These are phyloP conservation scores for Zosterops japonicus DNA, from an alignment of 2,113 vertebrate genomes.

Conservation along the genomic window DNA sequence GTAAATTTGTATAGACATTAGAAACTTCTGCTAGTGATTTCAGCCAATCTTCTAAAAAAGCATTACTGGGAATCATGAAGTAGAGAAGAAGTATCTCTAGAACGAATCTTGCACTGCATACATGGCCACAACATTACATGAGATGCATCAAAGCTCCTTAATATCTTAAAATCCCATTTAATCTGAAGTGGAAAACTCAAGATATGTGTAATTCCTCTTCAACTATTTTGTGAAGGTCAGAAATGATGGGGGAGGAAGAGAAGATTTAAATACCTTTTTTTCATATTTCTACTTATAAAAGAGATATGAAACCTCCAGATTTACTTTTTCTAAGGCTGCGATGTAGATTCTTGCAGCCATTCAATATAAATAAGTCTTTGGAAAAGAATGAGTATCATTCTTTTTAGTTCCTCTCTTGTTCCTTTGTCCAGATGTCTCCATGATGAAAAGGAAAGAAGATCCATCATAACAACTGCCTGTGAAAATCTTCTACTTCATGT, in stretches of 20 bases:
- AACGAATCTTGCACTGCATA: not conserved
- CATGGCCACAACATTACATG: not conserved
- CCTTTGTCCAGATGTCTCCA: not conserved
- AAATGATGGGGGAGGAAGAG: accelerated
- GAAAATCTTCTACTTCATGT: not conserved
- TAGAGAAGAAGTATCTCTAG: not conserved
- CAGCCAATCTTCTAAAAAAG: not conserved
- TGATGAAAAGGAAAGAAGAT: not conserved
- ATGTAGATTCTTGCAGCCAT: not conserved
- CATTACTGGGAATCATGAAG: not conserved
- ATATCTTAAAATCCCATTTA: not conserved
- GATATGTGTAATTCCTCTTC: not conserved
- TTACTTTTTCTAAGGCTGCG: not conserved
- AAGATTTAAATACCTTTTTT: not conserved
- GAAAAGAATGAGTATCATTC: not conserved
- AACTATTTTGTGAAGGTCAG: not conserved
- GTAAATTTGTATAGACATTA: not conserved
- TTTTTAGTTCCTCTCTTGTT: not conserved
- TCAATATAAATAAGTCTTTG: not conserved
- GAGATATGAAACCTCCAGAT: not conserved
- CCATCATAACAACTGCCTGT: not conserved
- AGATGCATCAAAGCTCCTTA: not conserved
- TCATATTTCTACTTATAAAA: not conserved
- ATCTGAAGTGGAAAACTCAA: not conserved
- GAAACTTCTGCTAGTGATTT: not conserved